Base-by-base conservation (phyloP, 1,140 invertebrate species). In the Rhynchophorus ferrugineus region DNA sequence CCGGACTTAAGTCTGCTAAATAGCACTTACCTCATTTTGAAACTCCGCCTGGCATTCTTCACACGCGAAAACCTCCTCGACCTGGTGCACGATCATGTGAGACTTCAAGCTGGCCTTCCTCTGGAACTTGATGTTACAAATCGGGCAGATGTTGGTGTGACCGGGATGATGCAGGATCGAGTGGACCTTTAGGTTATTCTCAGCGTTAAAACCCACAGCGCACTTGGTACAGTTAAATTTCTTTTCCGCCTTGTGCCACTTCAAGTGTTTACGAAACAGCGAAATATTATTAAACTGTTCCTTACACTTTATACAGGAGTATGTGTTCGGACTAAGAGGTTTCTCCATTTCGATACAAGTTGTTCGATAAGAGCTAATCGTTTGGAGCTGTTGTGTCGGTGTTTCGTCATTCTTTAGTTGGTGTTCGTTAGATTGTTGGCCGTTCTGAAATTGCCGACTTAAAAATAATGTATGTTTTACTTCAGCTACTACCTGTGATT, bases 1-100 rank as follows among this genome's bases (percentile, higher is more conserved):
- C n/a, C n/a, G n/a, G n/a, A n/a, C n/a, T n/a, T n/a, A n/a, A n/a
- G n/a, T n/a, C n/a, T n/a, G n/a, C n/a, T n/a, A n/a, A n/a, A n/a
- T n/a, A n/a, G n/a, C 20, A 64, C 63, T 64, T 65, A 82, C 82
- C 71, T 81, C 78, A 19, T 77, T 76, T 46, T 73, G 70, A 69
- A 85, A 85, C 60, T 82, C 79, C 54, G 84, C 81, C 11, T 79
- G 76, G 70, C 84, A 87, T 61, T 84, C 81, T 7, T 73, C 71
- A 63, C 84, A 87, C 56, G 79, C 76, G 9, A 83, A 66, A 59
- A 73, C 79, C 62, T 87, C 83, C 58, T 86, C 83, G 55, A 76
- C 77, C 61, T 83, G 77, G 58, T 87, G 84, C 3, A 83, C 50
- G 61, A 79, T 66, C 50, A 87, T 73, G 62, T 87, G 84, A n/a